phyloP scores from a whole-genome alignment of 2,797 vertebrate genomes.

The Rhadinocentrus ornatus region DNA sequence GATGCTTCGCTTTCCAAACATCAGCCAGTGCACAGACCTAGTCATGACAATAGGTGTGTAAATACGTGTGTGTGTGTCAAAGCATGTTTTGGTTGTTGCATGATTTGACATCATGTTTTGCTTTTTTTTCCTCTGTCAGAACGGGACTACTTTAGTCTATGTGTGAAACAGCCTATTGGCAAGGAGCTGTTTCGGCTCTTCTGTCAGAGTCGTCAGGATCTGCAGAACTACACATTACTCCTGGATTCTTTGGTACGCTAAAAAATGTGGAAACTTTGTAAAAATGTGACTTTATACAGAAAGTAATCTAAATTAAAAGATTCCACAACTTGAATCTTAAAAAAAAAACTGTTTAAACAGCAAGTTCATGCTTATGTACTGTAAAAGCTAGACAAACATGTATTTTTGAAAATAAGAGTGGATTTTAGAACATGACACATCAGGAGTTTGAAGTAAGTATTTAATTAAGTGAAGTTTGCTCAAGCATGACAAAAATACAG shows the following conservation, averaged over 20 bases:
- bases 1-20: conserved; percentile 92
- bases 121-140: conserved; percentile 72
- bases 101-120: background rate
- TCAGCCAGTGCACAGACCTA: conserved; percentile 89
- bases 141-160: conserved; percentile 84
- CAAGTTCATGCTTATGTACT: background rate
- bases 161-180: conserved; percentile 87
- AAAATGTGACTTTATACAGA: background rate
- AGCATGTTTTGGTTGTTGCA: background rate
- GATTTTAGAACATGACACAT: background rate
- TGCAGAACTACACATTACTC: conserved; percentile 78
- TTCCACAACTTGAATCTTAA: background rate
- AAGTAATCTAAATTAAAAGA: no score
- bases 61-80: conserved; percentile 2
- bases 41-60: conserved; percentile 80
- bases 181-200: conserved; percentile 85
- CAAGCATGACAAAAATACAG: background rate
- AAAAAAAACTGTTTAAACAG: no score
- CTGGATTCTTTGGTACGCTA: conserved; percentile 82
- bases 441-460: no score
- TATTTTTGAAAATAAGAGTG: background rate
- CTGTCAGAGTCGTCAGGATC: conserved; percentile 79
- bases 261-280: no score
- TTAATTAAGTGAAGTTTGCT: background rate
- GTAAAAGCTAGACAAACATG: background rate